A percentile compares a stretch with the other conserved stretches of the same genome.
Evolutionary conservation across 2,113 vertebrate genomes (phyloP).

Genomic region (Struthio camelus): DNA sequence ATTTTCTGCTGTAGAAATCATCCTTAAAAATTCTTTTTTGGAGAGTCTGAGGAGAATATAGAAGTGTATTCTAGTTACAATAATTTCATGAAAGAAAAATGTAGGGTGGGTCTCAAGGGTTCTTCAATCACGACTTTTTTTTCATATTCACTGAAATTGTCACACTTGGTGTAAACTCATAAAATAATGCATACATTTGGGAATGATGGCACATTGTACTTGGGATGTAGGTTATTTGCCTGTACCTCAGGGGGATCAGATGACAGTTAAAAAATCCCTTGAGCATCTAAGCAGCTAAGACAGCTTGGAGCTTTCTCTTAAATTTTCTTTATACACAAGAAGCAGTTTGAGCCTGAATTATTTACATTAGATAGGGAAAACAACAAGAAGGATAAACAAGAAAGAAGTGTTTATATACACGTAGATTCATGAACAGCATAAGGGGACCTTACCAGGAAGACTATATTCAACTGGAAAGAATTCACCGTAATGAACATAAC

Average conservation of each 20-base stretch:
- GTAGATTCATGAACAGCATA: neutral
- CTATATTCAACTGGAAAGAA: neutral
- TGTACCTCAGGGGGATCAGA: constrained; percentile 6
- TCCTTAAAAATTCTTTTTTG: neutral
- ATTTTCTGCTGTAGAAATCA: constrained; percentile 17
- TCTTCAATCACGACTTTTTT: constrained; percentile 13
- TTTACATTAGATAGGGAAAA: constrained; percentile 1
- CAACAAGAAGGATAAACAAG: neutral
- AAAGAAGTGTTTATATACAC: neutral
- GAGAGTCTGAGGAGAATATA: constrained; percentile 21
- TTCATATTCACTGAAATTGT: constrained; percentile 42
- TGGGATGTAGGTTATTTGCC: constrained; percentile 48
- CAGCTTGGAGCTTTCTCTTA: neutral
- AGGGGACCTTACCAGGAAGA: neutral
- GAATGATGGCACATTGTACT: neutral
- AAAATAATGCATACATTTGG: constrained; percentile 30
- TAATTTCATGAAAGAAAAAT: constrained; percentile 55
- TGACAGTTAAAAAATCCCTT: neutral
- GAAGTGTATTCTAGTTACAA: constrained; percentile 12
- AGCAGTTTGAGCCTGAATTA: constrained; percentile 5
- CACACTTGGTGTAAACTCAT: constrained; percentile 34
- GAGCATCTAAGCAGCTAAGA: neutral
- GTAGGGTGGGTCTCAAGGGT: constrained; percentile 55
- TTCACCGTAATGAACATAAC: neutral
- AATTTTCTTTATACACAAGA: neutral